Base-by-base conservation (phyloP, 1,140 invertebrate species). In the Antheraea pernyi region DNA sequence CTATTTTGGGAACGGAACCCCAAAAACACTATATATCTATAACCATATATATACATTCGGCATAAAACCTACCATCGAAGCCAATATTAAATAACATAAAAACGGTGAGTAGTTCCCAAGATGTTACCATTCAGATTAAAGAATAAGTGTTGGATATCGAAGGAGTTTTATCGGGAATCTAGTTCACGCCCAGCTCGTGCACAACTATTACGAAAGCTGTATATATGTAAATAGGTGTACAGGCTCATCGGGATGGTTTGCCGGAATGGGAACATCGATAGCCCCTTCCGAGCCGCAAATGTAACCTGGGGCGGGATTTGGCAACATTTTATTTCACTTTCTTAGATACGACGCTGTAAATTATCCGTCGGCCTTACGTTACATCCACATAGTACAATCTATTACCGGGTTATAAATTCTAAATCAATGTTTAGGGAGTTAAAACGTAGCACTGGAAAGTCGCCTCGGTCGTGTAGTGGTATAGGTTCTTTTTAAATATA, bases 291-390 rank as follows among this genome's bases (percentile, higher is more conserved):
- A 66, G 39, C 67, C 53, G 69, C 65, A 48, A n/a, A 61, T 70
- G 62, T 69, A 71, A 67, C 69, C 68, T 72, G 37, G 60, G 71
- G 71, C 71, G 59, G 60, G 74, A 78, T 78, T 80, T 75, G 78
- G 79, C 78, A 74, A 73, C 72, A 79, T 77, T 82, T 82, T 82
- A 81, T 83, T 82, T 82, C 82, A 83, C 76, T 83, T 83, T 61
- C 60, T 61, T 61, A 9, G 60, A 53, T 53, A 53, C 46, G 46
- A 16, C 46, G 46, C 46, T 53, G 46, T 53, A 53, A 53, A 53
- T 53, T 53, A 53, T 53, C 10, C 46, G 46, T 1, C 13, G 46
- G 46, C 46, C 46, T 53, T 16, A 16, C 46, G 11, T 53, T 53
- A 53, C 46, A 53, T 53, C 0, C 46, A n/a, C 46, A n/a, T 13